phyloP scores from a whole-genome alignment of 2,888 invertebrate genomes.

The Cephus pygmeus region DNA sequence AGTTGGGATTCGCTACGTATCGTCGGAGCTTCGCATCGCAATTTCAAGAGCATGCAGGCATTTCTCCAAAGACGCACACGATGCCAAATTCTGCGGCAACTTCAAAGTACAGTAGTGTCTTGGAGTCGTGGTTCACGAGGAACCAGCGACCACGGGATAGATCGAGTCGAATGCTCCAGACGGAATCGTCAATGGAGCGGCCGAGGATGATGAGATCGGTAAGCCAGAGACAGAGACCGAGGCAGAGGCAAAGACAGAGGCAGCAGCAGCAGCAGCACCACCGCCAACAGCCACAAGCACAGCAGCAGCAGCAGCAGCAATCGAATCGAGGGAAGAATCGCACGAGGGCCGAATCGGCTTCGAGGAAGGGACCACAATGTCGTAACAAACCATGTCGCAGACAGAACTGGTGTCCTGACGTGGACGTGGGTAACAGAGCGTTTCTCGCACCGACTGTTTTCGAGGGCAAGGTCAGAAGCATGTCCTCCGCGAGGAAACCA shows the following conservation, averaged over 20 bases:
- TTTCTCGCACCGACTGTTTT: slow-evolving; percentile 76
- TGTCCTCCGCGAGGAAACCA: slow-evolving; percentile 70
- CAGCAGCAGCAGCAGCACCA: background rate
- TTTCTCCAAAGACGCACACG: no score
- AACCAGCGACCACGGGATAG: no score
- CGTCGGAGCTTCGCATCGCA: no score
- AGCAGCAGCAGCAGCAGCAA: no score
- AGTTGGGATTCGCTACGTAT: no score
- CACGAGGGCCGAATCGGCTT: slow-evolving; percentile 50
- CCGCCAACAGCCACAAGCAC: background rate
- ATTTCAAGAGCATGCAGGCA: no score
- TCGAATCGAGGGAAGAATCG: slow-evolving; percentile 13
- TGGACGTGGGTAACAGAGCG: slow-evolving; percentile 75
- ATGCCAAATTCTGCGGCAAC: no score
- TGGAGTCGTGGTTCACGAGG: background rate
- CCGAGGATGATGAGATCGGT: slow-evolving; percentile 41
- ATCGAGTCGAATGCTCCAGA: no score
- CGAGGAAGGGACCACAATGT: slow-evolving; percentile 59
- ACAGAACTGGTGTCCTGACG: slow-evolving; percentile 70
- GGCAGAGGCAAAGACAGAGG: background rate
- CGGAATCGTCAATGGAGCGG: slow-evolving; percentile 29
- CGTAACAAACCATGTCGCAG: slow-evolving; percentile 48
- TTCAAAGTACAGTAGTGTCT: background rate
- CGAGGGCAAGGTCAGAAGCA: slow-evolving; percentile 74
- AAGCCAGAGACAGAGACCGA: background rate